Percentiles rank a stretch among this genome's conserved stretches.
phyloP scores from a whole-genome alignment of 2,113 vertebrate species.

The Amazona guildingii region DNA sequence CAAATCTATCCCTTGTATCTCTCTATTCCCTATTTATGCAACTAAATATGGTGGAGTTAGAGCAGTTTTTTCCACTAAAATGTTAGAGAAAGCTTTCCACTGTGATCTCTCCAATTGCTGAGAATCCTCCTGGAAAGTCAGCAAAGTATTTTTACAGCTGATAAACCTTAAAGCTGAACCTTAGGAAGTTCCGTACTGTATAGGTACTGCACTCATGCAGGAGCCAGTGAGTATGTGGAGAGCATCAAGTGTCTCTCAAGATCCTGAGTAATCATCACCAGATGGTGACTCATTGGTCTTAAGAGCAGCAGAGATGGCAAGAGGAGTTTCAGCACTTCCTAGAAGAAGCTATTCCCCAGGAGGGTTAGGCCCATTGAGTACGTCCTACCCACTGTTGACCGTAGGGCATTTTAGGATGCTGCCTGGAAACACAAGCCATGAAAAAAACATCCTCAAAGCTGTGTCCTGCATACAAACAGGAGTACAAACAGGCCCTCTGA shows the following conservation, averaged over 20 bases:
- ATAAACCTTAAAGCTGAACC: neutral
- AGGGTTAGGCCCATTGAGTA: rapidly evolving
- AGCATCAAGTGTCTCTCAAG: rapidly evolving
- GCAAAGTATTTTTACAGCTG: neutral
- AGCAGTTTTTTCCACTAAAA: neutral
- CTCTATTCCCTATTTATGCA: neutral
- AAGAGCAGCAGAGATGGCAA: neutral
- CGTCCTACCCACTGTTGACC: neutral
- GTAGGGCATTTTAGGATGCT: neutral
- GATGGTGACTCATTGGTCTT: rapidly evolving
- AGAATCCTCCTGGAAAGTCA: neutral
- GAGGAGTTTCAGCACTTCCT: neutral
- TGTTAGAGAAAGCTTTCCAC: neutral
- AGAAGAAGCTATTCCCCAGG: neutral
- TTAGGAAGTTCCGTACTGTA: neutral
- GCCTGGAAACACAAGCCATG: neutral
- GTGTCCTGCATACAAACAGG: neutral
- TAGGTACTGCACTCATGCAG: neutral
- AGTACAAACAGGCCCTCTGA: neutral
- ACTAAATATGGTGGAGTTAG: rapidly evolving
- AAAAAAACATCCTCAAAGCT: neutral
- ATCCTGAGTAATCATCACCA: neutral
- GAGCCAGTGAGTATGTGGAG: neutral
- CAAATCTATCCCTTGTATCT: neutral
- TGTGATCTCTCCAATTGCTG: neutral